Conservation (phyloP, 2,113 vertebrate species). For the Rousettus leschenaultii region DNA sequence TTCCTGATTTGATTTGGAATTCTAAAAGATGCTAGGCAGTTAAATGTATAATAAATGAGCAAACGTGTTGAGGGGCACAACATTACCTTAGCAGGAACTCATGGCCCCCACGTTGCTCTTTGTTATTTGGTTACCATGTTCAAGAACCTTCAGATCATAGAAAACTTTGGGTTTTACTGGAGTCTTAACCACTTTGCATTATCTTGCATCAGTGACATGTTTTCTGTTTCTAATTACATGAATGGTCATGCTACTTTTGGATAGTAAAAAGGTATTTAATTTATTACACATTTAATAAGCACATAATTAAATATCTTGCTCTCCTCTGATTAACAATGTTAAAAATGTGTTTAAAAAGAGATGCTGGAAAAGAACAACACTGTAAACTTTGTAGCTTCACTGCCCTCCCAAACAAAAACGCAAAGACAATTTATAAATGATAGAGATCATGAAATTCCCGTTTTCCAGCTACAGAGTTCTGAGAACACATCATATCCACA, state of each 20-base stretch:
- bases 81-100: background rate
- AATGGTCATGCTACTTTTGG: background rate
- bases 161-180: background rate
- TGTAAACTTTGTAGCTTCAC: background rate
- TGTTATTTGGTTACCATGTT: background rate
- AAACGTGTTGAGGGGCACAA: background rate
- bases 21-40: background rate
- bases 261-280: background rate
- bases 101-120: background rate
- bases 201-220: background rate
- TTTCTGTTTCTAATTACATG: background rate
- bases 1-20: background rate
- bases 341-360: background rate
- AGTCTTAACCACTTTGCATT: background rate
- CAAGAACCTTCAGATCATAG: background rate
- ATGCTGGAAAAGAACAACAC: background rate
- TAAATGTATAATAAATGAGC: background rate
- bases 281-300: background rate
- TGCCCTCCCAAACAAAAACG: background rate
- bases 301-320: background rate
- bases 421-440: background rate
- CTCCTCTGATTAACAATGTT: background rate
- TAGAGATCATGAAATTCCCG: background rate
- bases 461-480: background rate
- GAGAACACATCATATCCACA: background rate